Conservation (phyloP, 2,113 vertebrate species). For the Myiozetetes cayanensis region DNA sequence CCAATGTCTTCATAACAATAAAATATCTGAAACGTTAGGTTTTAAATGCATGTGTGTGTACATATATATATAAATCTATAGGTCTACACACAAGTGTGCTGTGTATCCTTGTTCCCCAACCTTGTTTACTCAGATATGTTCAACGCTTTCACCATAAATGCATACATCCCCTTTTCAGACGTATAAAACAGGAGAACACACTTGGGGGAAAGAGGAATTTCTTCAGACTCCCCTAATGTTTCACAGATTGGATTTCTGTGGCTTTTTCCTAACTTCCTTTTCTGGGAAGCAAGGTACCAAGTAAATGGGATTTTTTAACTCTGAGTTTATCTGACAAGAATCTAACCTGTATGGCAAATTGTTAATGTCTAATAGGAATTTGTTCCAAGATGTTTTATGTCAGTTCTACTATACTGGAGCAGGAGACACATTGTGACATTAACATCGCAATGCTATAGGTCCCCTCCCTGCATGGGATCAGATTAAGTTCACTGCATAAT, state of each 20-base stretch:
- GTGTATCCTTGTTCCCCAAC: not conserved
- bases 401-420: not conserved
- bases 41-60: not conserved
- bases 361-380: conserved; percentile 53
- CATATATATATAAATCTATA: not conserved
- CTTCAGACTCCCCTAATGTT: conserved; percentile 71
- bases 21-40: not conserved
- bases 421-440: not conserved
- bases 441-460: not conserved
- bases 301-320: conserved; percentile 64
- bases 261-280: conserved; percentile 64
- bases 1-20: not conserved
- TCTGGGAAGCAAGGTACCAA: conserved; percentile 66
- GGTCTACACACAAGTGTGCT: not conserved
- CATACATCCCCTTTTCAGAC: conserved; percentile 62
- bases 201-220: conserved; percentile 72
- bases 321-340: conserved; percentile 58
- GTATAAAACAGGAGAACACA: conserved; percentile 79
- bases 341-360: conserved; percentile 57
- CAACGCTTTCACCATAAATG: conserved; percentile 45
- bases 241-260: conserved; percentile 76
- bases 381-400: conserved; percentile 49
- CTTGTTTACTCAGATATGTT: not conserved
- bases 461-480: not conserved
- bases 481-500: conserved; percentile 54